Conservation (phyloP, 2,888 invertebrate species). For the Mimachlamys varia region DNA sequence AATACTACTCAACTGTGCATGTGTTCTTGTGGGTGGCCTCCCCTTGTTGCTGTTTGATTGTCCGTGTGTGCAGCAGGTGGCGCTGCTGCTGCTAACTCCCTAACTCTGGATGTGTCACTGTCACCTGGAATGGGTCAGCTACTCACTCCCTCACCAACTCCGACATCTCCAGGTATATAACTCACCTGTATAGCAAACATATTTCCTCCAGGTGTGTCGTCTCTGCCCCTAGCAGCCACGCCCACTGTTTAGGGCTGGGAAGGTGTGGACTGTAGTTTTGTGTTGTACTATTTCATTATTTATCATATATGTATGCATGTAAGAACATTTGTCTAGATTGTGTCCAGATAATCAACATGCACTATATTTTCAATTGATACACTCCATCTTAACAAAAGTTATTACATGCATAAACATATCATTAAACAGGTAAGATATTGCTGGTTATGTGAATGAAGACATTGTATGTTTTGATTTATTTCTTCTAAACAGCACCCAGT, state of each 20-base stretch:
- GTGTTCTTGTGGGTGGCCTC: constrained; percentile 20
- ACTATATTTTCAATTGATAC: not conserved
- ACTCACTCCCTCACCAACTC: constrained; percentile 53
- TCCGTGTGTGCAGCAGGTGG: constrained; percentile 36
- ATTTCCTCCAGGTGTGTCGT: not conserved
- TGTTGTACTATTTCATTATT: not conserved
- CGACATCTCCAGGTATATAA: constrained; percentile 53
- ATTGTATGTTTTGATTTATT: not conserved
- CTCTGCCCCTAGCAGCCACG: not conserved
- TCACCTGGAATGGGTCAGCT: constrained; percentile 54
- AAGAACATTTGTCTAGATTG: not conserved
- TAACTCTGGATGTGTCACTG: constrained; percentile 57
- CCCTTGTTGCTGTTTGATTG: constrained; percentile 8
- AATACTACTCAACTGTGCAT: constrained; percentile 36
- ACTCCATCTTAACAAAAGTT: not conserved
- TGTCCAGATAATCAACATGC: not conserved
- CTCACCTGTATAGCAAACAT: not conserved
- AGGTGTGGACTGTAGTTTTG: not conserved
- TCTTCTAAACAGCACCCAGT: not conserved
- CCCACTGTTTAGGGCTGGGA: not conserved
- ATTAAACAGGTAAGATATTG: not conserved
- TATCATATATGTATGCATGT: not conserved
- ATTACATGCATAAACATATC: not conserved
- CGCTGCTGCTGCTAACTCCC: constrained; percentile 18
- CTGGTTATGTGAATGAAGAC: not conserved